A percentile compares a stretch with the other conserved stretches of the same genome.
Conservation (phyloP, 2,113 vertebrate species). For the Aplodontia rufa region DNA sequence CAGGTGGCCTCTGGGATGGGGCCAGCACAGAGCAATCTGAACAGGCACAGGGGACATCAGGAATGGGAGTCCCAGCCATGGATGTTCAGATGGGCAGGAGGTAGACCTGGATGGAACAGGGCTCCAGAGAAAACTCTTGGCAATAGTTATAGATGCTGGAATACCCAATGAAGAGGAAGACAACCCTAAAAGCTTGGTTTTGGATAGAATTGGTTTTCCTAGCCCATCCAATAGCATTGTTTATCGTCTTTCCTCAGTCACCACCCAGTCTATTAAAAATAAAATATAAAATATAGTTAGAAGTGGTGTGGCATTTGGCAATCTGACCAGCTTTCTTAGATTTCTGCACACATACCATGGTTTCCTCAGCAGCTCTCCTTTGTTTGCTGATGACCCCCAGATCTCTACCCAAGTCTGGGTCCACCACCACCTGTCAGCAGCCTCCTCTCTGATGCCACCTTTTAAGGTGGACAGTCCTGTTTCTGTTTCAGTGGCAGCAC, state of each 20-base stretch:
- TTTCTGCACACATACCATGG: not conserved
- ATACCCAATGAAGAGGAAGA: not conserved
- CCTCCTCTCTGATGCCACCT: not conserved
- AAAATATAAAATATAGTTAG: not conserved
- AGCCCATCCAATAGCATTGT: not conserved
- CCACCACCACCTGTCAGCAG: not conserved
- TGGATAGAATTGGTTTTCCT: not conserved
- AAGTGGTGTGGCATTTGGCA: too few species aligned
- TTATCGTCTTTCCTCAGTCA: not conserved
- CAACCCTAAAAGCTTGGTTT: not conserved
- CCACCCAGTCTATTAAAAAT: not conserved
- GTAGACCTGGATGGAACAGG: too few species aligned
- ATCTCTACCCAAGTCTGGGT: not conserved
- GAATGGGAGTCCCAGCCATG: not conserved
- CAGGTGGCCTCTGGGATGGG: not conserved
- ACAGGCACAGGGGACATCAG: not conserved
- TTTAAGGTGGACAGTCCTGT: not conserved
- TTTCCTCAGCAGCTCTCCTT: not conserved
- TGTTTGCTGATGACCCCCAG: not conserved
- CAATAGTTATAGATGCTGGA: not conserved
- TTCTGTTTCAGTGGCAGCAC: not conserved
- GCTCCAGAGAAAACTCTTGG: not conserved
- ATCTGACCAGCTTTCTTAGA: not conserved
- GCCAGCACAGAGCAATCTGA: not conserved
- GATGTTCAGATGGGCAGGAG: rapidly evolving